Conservation (phyloP, 2,797 vertebrate genomes). For the Botia almorhae region DNA sequence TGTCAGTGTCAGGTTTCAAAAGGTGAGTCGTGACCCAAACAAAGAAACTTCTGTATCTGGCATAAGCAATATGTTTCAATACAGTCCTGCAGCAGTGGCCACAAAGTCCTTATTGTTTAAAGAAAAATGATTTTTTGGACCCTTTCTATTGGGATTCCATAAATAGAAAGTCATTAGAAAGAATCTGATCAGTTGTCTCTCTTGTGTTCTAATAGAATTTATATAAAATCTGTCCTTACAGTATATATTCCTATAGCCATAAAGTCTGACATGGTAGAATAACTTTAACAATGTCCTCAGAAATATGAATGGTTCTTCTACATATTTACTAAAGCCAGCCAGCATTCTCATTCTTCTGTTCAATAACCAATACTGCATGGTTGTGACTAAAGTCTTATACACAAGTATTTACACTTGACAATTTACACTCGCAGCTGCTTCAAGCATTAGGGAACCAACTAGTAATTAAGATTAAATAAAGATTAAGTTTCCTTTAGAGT, state of each 20-base stretch:
- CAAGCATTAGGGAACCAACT: slow-evolving; percentile 28
- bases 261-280: neutral
- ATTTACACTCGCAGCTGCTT: neutral
- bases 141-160: neutral
- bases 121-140: neutral
- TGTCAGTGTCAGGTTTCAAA: slow-evolving; percentile 34
- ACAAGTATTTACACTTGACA: slow-evolving; percentile 31
- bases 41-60: slow-evolving; percentile 18
- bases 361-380: slow-evolving; percentile 31
- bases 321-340: slow-evolving; percentile 8
- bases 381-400: slow-evolving; percentile 7
- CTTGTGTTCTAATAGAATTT: slow-evolving; percentile 2
- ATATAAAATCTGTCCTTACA: neutral
- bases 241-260: neutral
- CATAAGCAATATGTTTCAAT: slow-evolving; percentile 27
- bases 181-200: neutral
- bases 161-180: neutral
- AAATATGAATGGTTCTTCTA: slow-evolving; percentile 14
- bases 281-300: neutral
- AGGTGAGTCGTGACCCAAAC: slow-evolving; percentile 19
- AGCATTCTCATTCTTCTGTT: neutral
- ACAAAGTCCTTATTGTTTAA: slow-evolving; percentile 20
- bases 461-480: slow-evolving; percentile 47
- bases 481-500: slow-evolving; percentile 35
- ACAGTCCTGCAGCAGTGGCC: neutral